Evolutionary conservation across 1,140 invertebrate genomes (phyloP), one percentile per base, ranked within the genome.

Genomic region (Drosophila elegans): DNA sequence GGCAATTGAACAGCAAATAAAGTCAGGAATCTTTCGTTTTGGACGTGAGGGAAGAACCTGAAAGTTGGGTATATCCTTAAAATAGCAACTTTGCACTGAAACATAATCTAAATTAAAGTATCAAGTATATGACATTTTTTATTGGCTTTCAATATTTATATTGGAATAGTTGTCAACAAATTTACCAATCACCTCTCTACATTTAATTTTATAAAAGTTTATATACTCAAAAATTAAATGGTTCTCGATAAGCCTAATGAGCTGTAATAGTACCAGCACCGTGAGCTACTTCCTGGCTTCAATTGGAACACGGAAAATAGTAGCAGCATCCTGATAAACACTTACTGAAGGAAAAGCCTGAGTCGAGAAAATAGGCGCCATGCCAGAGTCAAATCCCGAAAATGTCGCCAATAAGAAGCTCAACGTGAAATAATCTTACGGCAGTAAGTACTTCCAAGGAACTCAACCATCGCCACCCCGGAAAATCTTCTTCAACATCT

Each of bases 351-450:
- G 10, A 5, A 34, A 55, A 69, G 11, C 67, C n/a, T 3, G 42
- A 56, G 41, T 25, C 55, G 25, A 63, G 13, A 32, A 36, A 48
- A 45, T 34, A 34, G 42, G 29, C 46, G 16, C 49, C 29, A 12
- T 25, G 46, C 29, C 57, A 73, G 46, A 77, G 46, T 21, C 42
- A 74, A 77, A 82, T 54, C 73, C 67, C 71, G 49, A 82, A 88
- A 79, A 69, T 71, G 74, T 64, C 64, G 46, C 62, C 82, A 67
- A 74, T 75, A 69, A 74, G 67, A 62, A 59, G 83, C 75, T 83
- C 64, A 88, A 60, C 84, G 76, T 77, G 76, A 88, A 88, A 71
- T 89, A 89, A 89, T 83, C 83, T 89, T 84, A 71, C 72, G 84
- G 67, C 76, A 77, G 84, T 88, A 86, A 86, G 75, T 79, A 83